phyloP scores from a whole-genome alignment of 2,888 invertebrate species.

The Petrophora chlorosata region DNA sequence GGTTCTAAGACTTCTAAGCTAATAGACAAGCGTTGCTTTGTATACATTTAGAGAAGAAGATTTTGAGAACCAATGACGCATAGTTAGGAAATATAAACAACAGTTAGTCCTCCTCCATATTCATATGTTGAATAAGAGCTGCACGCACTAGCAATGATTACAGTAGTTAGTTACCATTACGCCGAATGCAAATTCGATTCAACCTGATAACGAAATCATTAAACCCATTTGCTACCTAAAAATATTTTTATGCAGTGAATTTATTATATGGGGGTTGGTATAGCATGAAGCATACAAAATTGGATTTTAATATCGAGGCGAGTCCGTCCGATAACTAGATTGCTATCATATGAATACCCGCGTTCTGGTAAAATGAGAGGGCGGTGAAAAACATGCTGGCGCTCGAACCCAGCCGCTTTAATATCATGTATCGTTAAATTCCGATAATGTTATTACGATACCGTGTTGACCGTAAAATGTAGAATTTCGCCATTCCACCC shows the following conservation, averaged over 20 bases:
- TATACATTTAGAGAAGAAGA: too few species aligned
- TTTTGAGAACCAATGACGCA: too few species aligned
- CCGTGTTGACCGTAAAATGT: conserved; percentile 32
- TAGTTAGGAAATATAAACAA: too few species aligned
- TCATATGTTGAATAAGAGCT: too few species aligned
- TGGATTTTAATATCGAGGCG: conserved; percentile 62
- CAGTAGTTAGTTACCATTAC: neutral
- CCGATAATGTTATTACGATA: conserved; percentile 42
- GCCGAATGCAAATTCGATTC: neutral
- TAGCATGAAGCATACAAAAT: conserved; percentile 49
- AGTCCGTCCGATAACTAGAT: conserved; percentile 63
- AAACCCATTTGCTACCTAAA: neutral
- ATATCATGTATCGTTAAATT: conserved; percentile 52
- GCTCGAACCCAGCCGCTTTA: conserved; percentile 46
- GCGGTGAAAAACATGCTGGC: conserved; percentile 53
- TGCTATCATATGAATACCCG: conserved; percentile 58
- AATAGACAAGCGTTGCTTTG: too few species aligned
- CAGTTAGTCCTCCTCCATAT: neutral
- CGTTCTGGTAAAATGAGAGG: conserved; percentile 51
- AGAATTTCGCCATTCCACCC: conserved; percentile 18
- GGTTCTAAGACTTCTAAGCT: too few species aligned
- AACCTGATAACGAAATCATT: neutral
- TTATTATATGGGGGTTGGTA: conserved; percentile 24
- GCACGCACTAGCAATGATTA: neutral
- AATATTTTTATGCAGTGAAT: conserved; percentile 28